Evolutionary conservation across 2,113 vertebrate genomes (phyloP).

Genomic region (Plecotus auritus): DNA sequence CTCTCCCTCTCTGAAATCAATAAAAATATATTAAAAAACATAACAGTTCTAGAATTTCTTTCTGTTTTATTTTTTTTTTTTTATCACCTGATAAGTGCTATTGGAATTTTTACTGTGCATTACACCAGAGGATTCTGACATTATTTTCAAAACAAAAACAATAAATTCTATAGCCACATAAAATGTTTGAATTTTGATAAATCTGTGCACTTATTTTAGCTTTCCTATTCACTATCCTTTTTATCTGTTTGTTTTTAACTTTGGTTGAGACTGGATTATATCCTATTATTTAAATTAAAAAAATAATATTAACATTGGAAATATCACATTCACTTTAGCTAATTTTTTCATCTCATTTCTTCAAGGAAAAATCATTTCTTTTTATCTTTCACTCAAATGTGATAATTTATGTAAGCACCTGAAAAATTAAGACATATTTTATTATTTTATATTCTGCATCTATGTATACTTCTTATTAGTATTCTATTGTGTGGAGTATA

Average conservation of each 20-base stretch:
- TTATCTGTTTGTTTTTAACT: not conserved
- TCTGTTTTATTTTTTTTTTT: too few species aligned
- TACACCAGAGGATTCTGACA: not conserved
- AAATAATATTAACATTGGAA: not conserved
- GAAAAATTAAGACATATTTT: not conserved
- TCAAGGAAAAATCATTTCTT: not conserved
- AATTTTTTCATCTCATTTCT: not conserved
- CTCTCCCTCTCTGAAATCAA: too few species aligned
- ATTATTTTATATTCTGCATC: not conserved
- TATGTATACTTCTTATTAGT: not conserved
- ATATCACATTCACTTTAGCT: not conserved
- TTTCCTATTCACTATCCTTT: not conserved
- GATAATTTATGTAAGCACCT: not conserved
- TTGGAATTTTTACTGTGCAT: not conserved
- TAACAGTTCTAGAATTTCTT: not conserved
- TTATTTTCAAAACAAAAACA: not conserved
- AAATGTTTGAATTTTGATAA: not conserved
- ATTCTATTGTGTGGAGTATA: not conserved
- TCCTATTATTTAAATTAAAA: not conserved
- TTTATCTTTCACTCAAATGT: not conserved
- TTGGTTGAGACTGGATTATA: not conserved
- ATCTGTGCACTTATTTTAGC: not conserved
- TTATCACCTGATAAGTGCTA: not conserved
- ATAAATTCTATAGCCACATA: not conserved
- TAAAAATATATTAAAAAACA: not conserved